Evolutionary conservation across 1,140 invertebrate species (phyloP).

Genomic region (Philotrypesis tridentata): DNA sequence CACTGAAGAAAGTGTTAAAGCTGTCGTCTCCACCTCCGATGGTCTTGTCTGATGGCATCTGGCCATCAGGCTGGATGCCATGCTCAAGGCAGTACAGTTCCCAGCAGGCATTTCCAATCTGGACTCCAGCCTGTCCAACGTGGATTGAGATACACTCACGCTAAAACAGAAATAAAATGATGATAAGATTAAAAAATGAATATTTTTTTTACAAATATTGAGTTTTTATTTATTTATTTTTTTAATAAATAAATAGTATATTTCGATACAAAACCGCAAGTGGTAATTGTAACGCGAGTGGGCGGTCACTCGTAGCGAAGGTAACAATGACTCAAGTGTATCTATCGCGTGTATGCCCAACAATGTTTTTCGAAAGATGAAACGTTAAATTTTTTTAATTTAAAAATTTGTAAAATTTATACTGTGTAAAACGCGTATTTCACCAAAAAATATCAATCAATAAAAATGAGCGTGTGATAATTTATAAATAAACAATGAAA

Average conservation of each 20-base stretch:
- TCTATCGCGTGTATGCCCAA: too few relatives aligned
- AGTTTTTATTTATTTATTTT: too few relatives aligned
- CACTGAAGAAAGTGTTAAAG: slow-evolving; percentile 78
- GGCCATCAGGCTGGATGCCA: slow-evolving; percentile 91
- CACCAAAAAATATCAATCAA: neutral
- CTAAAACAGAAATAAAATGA: slow-evolving; percentile 66
- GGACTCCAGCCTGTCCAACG: slow-evolving; percentile 84
- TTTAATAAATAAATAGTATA: too few relatives aligned
- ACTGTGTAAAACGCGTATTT: too few relatives aligned
- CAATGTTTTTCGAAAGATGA: too few relatives aligned
- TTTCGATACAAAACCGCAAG: too few relatives aligned
- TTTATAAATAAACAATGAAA: neutral
- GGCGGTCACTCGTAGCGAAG: too few relatives aligned
- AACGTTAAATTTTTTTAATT: too few relatives aligned
- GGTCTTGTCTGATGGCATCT: slow-evolving; percentile 76
- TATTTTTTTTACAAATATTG: neutral
- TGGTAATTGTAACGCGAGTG: too few relatives aligned
- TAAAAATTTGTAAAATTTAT: too few relatives aligned
- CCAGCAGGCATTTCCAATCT: slow-evolving; percentile 85
- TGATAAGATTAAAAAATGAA: neutral
- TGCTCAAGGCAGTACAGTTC: slow-evolving; percentile 92
- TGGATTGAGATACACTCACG: slow-evolving; percentile 82
- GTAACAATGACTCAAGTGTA: too few relatives aligned
- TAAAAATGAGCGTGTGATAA: too few relatives aligned
- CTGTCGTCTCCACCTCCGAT: slow-evolving; percentile 71